Evolutionary conservation across 2,113 vertebrate genomes (phyloP).

Genomic region (Spea multiplicata): DNA sequence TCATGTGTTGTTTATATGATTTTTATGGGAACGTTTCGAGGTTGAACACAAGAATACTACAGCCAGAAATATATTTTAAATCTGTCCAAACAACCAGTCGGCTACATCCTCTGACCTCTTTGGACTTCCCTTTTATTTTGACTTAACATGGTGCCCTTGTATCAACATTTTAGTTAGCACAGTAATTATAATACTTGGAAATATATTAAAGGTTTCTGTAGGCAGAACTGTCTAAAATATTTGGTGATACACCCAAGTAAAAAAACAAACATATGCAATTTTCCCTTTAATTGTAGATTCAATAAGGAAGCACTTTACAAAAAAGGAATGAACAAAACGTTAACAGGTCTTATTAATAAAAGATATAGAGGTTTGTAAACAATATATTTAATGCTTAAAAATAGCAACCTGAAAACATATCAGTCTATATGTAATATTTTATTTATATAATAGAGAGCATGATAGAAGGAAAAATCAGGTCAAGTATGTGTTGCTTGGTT

Average conservation of each 20-base stretch:
- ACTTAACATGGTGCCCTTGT: conserved; percentile 45
- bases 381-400: no score
- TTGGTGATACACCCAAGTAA: neutral
- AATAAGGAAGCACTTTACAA: neutral
- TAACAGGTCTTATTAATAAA: no score
- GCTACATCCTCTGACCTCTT: conserved; percentile 44
- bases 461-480: no score
- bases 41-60: conserved; percentile 37
- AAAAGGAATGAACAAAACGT: no score
- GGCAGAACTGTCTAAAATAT: conserved; percentile 19
- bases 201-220: conserved; percentile 41
- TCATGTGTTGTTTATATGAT: conserved; percentile 47
- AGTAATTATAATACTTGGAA: conserved; percentile 47
- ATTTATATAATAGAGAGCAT: no score
- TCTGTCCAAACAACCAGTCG: conserved; percentile 46
- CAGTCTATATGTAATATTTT: no score
- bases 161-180: conserved; percentile 46
- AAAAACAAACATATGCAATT: neutral
- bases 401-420: no score
- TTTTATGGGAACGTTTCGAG: conserved; percentile 47
- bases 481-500: no score
- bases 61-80: conserved; percentile 43
- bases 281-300: neutral
- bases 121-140: conserved; percentile 46
- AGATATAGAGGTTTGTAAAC: no score